Conservation (phyloP, 1,140 invertebrate genomes). For the Polypedilum vanderplanki region DNA sequence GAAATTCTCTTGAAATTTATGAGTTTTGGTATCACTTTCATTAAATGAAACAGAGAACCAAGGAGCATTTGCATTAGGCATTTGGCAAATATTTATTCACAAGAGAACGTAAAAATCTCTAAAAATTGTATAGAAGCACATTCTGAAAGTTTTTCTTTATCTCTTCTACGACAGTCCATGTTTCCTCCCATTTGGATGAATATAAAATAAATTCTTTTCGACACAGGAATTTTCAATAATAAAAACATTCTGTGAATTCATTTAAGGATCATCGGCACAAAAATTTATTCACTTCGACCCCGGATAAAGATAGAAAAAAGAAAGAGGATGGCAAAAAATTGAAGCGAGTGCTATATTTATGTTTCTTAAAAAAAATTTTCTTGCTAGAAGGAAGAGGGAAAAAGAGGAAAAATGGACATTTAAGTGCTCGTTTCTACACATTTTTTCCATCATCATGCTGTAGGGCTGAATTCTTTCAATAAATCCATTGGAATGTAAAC, state of each 20-base stretch:
- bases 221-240: constrained; percentile 19
- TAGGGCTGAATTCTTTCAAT: neutral
- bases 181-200: neutral
- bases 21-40: neutral
- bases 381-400: neutral
- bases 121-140: neutral
- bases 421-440: neutral
- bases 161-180: neutral
- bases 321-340: neutral
- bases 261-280: neutral
- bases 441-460: too few relatives aligned
- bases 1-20: too few relatives aligned
- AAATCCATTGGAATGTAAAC: neutral
- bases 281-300: constrained; percentile 6
- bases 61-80: neutral
- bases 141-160: neutral
- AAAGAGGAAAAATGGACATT: neutral
- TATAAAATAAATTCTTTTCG: neutral
- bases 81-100: neutral
- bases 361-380: neutral
- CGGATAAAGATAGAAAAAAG: neutral
- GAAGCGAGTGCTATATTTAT: neutral
- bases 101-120: neutral
- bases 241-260: constrained; percentile 19
- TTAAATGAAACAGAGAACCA: neutral